Percentiles rank a stretch among this genome's conserved stretches.
Evolutionary conservation across 1,140 invertebrate genomes (phyloP).

Genomic region (Chironomus striatipennis): DNA sequence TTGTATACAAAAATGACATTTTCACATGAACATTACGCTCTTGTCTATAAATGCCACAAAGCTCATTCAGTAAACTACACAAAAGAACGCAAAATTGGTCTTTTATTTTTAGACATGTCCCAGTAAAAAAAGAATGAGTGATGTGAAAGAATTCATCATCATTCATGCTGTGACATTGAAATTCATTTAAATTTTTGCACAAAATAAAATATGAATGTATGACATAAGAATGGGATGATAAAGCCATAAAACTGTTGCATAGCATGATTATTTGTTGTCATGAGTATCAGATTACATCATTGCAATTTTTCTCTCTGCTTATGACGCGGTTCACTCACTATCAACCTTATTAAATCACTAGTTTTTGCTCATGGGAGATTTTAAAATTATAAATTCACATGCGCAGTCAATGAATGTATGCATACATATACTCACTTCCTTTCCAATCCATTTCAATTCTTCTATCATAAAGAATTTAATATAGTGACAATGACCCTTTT

Average conservation of each 20-base stretch:
- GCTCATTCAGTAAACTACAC: no score
- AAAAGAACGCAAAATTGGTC: no score
- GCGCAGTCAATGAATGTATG: neutral
- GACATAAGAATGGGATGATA: neutral
- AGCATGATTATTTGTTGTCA: neutral
- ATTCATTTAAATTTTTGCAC: neutral
- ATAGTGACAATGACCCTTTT: no score
- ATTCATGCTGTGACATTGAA: neutral
- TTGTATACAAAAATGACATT: no score
- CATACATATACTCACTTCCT: no score
- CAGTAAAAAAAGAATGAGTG: no score
- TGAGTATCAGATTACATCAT: neutral
- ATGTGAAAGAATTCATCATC: neutral
- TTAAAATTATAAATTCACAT: neutral
- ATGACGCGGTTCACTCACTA: neutral
- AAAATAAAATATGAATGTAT: neutral
- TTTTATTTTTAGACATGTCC: no score
- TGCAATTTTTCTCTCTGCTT: neutral
- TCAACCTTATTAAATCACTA: neutral
- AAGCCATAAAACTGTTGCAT: slow-evolving; percentile 2
- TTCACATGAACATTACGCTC: no score
- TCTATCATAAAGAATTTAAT: no score
- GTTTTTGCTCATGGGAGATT: slow-evolving; percentile 4
- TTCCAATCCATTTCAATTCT: no score
- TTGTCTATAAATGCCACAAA: no score